A percentile compares a stretch with the other conserved stretches of the same genome.
These are phyloP conservation scores for Narcine bancroftii DNA, from an alignment of 2,113 vertebrate genomes.

Conservation along the genomic window DNA sequence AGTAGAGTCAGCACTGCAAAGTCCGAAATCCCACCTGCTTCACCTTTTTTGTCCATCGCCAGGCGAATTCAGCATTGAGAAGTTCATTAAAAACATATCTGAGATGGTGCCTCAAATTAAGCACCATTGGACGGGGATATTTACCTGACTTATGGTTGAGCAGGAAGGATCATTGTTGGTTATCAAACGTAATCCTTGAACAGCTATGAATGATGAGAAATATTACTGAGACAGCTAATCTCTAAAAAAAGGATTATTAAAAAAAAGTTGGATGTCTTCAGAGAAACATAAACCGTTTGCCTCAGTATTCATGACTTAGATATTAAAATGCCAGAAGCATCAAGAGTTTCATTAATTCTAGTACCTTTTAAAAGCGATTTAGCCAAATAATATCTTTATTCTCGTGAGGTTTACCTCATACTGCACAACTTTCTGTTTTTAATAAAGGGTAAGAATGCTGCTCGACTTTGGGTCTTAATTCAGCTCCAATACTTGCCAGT, in stretches of 20 bases:
- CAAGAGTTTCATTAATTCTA: slow-evolving; percentile 25
- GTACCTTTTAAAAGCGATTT: slow-evolving; percentile 8
- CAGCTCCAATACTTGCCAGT: background rate
- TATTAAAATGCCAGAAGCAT: slow-evolving; percentile 30
- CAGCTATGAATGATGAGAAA: background rate
- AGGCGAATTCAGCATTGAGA: background rate
- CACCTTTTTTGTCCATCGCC: background rate
- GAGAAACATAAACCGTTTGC: background rate
- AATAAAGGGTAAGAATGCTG: background rate
- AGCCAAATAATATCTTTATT: background rate
- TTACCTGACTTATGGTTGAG: background rate
- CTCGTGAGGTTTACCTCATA: background rate
- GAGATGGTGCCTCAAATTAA: background rate
- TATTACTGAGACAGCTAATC: background rate
- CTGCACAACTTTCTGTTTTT: background rate
- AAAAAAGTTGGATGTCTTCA: slow-evolving; percentile 17
- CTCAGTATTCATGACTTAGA: background rate
- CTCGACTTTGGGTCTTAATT: background rate
- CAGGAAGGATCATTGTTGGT: background rate
- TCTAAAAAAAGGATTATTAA: background rate
- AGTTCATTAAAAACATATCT: background rate
- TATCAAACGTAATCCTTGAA: background rate
- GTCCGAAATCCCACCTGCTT: background rate
- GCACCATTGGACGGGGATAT: background rate
- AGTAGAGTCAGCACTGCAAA: background rate